Percentiles rank a stretch among this genome's conserved stretches.
Evolutionary conservation across 1,140 invertebrate species (phyloP).

Genomic region (Chlorops oryzae): DNA sequence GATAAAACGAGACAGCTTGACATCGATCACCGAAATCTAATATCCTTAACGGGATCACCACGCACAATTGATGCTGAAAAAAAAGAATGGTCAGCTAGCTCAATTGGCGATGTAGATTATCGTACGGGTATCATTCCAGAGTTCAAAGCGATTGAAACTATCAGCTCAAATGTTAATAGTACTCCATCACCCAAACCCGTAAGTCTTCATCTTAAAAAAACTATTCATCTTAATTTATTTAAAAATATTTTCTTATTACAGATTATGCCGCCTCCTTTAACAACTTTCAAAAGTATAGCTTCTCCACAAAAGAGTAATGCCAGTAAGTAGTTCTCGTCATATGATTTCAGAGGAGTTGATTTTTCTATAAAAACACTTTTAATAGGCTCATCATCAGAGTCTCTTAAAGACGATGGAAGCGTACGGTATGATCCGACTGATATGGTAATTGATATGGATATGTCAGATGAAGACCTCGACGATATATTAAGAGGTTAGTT

Average conservation of each 20-base stretch:
- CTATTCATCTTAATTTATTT: not conserved
- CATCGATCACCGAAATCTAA: conserved; percentile 78
- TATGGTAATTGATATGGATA: conserved; percentile 66
- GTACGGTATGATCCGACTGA: conserved; percentile 47
- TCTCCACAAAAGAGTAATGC: conserved; percentile 48
- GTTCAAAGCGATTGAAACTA: conserved; percentile 7
- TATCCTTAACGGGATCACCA: conserved; percentile 70
- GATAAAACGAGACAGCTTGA: conserved; percentile 51
- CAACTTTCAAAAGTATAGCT: conserved; percentile 2
- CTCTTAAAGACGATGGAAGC: conserved; percentile 31
- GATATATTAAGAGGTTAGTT: conserved; percentile 37
- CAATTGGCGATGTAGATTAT: conserved; percentile 32
- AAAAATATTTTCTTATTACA: not conserved
- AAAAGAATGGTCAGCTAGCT: not conserved
- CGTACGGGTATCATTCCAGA: too few relatives aligned
- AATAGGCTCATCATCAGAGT: conserved; percentile 38
- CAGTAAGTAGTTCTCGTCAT: conserved; percentile 20
- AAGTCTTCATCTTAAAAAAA: not conserved
- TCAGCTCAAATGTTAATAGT: not conserved
- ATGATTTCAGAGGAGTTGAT: not conserved
- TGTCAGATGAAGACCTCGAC: conserved; percentile 61
- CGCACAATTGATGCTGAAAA: conserved; percentile 41
- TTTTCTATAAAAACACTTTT: conserved; percentile 7
- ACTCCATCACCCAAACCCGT: not conserved
- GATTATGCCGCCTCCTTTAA: not conserved